A percentile compares a stretch with the other conserved stretches of the same genome.
These are phyloP conservation scores for Leucophora obtusa DNA, from an alignment of 2,888 invertebrate genomes.

Conservation along the genomic window DNA sequence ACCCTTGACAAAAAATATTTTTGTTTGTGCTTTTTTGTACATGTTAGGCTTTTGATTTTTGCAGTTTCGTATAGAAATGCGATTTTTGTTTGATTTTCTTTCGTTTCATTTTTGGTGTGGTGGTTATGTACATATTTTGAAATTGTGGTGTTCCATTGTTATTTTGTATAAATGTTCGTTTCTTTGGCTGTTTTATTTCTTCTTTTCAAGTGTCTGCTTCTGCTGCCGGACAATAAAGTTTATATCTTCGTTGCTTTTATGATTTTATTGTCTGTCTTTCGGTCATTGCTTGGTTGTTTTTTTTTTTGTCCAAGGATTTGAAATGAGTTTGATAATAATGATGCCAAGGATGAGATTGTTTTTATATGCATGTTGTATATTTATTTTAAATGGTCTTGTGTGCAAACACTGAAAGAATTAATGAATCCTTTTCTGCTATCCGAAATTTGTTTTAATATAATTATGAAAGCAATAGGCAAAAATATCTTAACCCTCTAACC, in stretches of 20 bases:
- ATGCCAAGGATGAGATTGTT: slow-evolving; percentile 58
- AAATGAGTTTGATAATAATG: slow-evolving; percentile 45
- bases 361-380: slow-evolving; percentile 31
- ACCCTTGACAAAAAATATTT: slow-evolving; percentile 72
- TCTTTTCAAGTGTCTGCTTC: slow-evolving; percentile 49
- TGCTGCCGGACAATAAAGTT: slow-evolving; percentile 50
- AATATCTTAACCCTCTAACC: too few species aligned
- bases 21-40: slow-evolving; percentile 41
- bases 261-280: slow-evolving; percentile 56
- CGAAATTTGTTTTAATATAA: too few species aligned
- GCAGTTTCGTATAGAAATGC: slow-evolving; percentile 50
- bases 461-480: too few species aligned
- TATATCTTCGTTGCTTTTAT: slow-evolving; percentile 50
- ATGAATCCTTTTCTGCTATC: too few species aligned
- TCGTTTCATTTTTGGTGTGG: slow-evolving; percentile 24
- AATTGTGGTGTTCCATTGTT: slow-evolving; percentile 61
- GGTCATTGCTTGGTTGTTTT: slow-evolving; percentile 51
- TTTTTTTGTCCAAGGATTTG: slow-evolving; percentile 45
- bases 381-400: slow-evolving; percentile 20
- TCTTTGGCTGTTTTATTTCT: slow-evolving; percentile 36
- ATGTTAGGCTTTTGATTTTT: slow-evolving; percentile 51
- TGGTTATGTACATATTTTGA: slow-evolving; percentile 55
- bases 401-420: too few species aligned
- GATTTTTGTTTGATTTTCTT: slow-evolving; percentile 56
- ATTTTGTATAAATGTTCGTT: slow-evolving; percentile 34